Conservation (phyloP, 2,888 invertebrate species). For the Smittia aterrima region DNA sequence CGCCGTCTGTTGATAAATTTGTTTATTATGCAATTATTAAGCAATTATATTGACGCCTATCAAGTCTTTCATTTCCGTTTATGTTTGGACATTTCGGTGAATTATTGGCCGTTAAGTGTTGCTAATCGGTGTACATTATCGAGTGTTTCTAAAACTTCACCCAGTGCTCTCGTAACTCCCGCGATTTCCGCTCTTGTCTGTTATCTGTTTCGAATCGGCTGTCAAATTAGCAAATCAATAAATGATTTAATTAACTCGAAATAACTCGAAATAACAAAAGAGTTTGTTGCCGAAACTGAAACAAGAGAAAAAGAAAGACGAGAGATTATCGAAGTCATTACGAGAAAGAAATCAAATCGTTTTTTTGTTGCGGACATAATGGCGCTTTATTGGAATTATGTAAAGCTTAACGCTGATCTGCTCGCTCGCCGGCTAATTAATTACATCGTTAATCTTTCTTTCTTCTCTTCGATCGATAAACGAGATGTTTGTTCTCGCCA, state of each 20-base stretch:
- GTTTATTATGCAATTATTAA: background rate
- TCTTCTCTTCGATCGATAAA: background rate
- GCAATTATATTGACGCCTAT: background rate
- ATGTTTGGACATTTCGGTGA: background rate
- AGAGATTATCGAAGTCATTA: conserved; percentile 9
- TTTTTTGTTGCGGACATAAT: conserved; percentile 1
- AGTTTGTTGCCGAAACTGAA: background rate
- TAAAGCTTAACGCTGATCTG: conserved; percentile 3
- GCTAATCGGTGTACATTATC: background rate
- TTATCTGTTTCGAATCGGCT: background rate
- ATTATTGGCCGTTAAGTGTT: background rate
- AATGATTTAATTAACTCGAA: conserved; percentile 12
- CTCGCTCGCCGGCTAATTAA: conserved; percentile 14
- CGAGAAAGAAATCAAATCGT: conserved; percentile 6
- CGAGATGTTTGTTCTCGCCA: conserved; percentile 1
- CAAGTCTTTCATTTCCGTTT: conserved; percentile 2
- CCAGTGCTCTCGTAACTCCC: conserved; percentile 29
- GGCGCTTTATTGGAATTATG: background rate
- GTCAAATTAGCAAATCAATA: background rate
- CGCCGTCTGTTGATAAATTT: background rate
- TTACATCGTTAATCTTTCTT: conserved; percentile 2
- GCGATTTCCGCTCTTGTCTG: background rate
- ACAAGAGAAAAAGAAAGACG: no score
- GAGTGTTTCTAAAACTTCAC: background rate
- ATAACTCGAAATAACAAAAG: no score